These are phyloP conservation scores for Crocallis elinguaria DNA, from an alignment of 2,888 invertebrate species.

Conservation along the genomic window DNA sequence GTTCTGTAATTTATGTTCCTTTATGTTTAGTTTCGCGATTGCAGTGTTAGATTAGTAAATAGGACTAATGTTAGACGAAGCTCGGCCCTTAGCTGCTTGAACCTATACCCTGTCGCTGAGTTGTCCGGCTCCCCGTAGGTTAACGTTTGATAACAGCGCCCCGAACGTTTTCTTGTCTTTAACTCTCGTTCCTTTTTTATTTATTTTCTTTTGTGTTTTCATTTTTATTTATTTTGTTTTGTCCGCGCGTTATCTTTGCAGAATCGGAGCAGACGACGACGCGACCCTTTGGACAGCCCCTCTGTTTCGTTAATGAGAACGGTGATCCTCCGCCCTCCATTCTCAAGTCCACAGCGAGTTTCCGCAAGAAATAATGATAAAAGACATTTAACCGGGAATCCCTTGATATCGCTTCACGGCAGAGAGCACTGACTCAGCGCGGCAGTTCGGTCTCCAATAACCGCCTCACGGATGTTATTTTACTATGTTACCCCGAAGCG, in stretches of 20 bases:
- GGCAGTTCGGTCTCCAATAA: constrained; percentile 60
- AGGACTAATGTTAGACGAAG: constrained; percentile 72
- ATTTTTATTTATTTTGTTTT: constrained; percentile 70
- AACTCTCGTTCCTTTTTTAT: constrained; percentile 45
- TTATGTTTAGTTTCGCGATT: constrained; percentile 70
- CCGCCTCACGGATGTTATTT: constrained; percentile 65
- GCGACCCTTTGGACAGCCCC: constrained; percentile 92
- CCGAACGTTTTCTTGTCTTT: constrained; percentile 35
- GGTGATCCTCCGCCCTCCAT: constrained; percentile 82
- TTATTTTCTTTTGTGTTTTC: constrained; percentile 48
- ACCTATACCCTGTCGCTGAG: constrained; percentile 64
- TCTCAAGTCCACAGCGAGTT: constrained; percentile 80
- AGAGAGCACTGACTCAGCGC: constrained; percentile 66
- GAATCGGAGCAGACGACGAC: constrained; percentile 85
- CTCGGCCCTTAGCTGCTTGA: constrained; percentile 78
- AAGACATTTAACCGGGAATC: constrained; percentile 53
- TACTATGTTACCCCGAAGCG: constrained; percentile 76
- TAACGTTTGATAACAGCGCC: constrained; percentile 17
- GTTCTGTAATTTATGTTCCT: constrained; percentile 67
- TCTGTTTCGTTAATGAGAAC: constrained; percentile 87
- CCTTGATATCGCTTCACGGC: constrained; percentile 61
- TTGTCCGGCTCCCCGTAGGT: constrained; percentile 25
- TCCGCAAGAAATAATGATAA: constrained; percentile 81
- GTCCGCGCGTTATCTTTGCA: constrained; percentile 62
- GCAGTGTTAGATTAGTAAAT: constrained; percentile 76